Percentiles rank a stretch among this genome's conserved stretches.
Conservation (phyloP, 2,888 invertebrate genomes). For the Agrilus cyanescens region DNA sequence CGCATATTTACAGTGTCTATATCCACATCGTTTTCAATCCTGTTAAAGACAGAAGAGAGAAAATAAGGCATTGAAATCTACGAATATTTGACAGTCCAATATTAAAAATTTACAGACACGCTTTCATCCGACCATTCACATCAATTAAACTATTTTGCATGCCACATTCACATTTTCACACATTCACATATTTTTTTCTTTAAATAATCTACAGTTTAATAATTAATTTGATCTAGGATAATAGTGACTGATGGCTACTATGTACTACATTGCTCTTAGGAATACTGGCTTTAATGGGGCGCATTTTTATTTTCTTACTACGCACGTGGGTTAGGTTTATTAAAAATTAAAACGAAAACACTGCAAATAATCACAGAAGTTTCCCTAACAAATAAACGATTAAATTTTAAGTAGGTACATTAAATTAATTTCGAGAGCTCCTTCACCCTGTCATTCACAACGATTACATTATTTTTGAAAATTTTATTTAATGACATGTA, state of each 20-base stretch:
- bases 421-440: no score
- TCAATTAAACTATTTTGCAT: neutral
- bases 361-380: slow-evolving; percentile 10
- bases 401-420: no score
- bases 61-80: no score
- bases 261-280: slow-evolving; percentile 28
- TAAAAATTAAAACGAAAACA: no score
- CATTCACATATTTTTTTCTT: slow-evolving; percentile 10
- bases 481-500: no score
- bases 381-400: slow-evolving; percentile 5
- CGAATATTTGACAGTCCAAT: no score
- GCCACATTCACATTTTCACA: slow-evolving; percentile 2
- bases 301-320: slow-evolving; percentile 11
- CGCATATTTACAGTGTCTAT: no score
- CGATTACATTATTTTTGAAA: no score
- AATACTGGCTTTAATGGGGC: slow-evolving; percentile 31
- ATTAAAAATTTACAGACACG: slow-evolving; percentile 11
- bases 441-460: no score
- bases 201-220: slow-evolving; percentile 22
- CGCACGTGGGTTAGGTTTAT: slow-evolving; percentile 4
- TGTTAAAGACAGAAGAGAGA: no score
- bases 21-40: no score
- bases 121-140: slow-evolving; percentile 20
- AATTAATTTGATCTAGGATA: slow-evolving; percentile 35
- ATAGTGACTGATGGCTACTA: slow-evolving; percentile 29